A percentile compares a stretch with the other conserved stretches of the same genome.
These are phyloP conservation scores for Epicauta chinensis DNA, from an alignment of 1,140 invertebrate genomes.

Conservation along the genomic window DNA sequence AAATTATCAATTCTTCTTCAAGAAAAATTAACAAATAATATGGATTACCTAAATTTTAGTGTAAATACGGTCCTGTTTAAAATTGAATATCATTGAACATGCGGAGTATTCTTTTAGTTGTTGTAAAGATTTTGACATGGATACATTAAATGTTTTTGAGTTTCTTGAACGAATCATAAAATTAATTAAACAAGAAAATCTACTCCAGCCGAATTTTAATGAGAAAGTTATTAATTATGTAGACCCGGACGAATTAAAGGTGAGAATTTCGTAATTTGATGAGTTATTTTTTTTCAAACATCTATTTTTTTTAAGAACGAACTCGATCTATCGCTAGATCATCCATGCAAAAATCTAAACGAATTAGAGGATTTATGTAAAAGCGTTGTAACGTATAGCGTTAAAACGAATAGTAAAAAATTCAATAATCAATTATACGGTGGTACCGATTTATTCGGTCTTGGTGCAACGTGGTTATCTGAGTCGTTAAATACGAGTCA, in stretches of 20 bases:
- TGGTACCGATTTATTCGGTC: slow-evolving; percentile 64
- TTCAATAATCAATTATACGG: slow-evolving; percentile 75
- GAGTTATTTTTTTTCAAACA: background rate
- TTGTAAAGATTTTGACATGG: slow-evolving; percentile 8
- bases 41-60: background rate
- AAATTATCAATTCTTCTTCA: too few relatives aligned
- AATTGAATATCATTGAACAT: slow-evolving; percentile 1
- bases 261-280: slow-evolving; percentile 1
- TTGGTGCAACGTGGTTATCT: slow-evolving; percentile 66
- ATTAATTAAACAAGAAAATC: slow-evolving; percentile 8
- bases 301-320: slow-evolving; percentile 15
- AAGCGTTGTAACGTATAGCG: slow-evolving; percentile 59
- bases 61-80: slow-evolving; percentile 6
- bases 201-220: slow-evolving; percentile 1
- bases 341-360: slow-evolving; percentile 1
- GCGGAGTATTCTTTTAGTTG: slow-evolving; percentile 11
- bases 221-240: slow-evolving; percentile 11
- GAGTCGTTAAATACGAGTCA: slow-evolving; percentile 74
- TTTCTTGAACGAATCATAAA: slow-evolving; percentile 7
- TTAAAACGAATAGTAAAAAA: slow-evolving; percentile 63
- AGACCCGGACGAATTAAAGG: slow-evolving; percentile 10
- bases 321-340: slow-evolving; percentile 10
- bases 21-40: too few relatives aligned
- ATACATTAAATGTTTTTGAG: slow-evolving; percentile 13
- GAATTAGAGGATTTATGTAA: slow-evolving; percentile 22